Evolutionary conservation across 2,113 vertebrate species (phyloP).

Genomic region (Poecile atricapillus): DNA sequence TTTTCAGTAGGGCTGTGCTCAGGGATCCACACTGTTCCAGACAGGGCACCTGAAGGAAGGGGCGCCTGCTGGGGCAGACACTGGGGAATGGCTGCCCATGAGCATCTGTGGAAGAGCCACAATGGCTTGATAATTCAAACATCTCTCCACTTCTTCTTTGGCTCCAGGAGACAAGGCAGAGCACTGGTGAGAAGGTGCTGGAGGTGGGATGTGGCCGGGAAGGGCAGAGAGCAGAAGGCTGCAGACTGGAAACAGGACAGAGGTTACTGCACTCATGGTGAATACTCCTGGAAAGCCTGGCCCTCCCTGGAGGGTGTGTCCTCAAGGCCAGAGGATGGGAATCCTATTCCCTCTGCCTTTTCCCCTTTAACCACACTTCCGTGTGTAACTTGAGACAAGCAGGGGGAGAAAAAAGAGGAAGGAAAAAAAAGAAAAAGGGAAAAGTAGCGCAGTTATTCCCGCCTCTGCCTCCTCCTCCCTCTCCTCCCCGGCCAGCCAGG

Average conservation of each 20-base stretch:
- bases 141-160: accelerated
- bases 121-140: accelerated
- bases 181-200: not conserved
- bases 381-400: conserved; percentile 64
- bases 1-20: not conserved
- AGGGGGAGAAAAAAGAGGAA: not conserved
- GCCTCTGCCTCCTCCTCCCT: conserved; percentile 54
- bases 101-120: accelerated
- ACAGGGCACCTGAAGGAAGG: not conserved
- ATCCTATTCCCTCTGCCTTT: not conserved
- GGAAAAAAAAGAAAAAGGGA: conserved; percentile 19
- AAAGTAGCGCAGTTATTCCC: conserved; percentile 24
- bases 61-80: accelerated
- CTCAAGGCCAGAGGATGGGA: not conserved
- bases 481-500: conserved; percentile 37
- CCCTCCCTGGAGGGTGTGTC: not conserved
- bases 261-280: not conserved
- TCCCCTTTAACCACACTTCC: conserved; percentile 26
- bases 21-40: not conserved
- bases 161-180: not conserved
- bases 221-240: not conserved
- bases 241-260: not conserved
- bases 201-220: accelerated
- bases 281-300: not conserved
- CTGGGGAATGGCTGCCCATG: accelerated